Evolutionary conservation across 1,140 invertebrate species (phyloP).

Genomic region (Eurosta solidaginis): DNA sequence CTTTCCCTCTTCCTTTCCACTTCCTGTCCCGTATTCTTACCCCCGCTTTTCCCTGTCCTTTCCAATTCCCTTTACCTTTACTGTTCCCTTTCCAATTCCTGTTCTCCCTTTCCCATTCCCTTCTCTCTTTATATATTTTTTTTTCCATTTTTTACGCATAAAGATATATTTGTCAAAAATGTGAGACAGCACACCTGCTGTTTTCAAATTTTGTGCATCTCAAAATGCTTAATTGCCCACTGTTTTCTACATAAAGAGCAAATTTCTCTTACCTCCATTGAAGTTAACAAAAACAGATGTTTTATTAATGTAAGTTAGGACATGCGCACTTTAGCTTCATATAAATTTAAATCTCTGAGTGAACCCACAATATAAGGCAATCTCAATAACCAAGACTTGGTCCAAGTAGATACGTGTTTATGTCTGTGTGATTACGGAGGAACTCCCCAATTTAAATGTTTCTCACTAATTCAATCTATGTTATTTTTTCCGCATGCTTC

Average conservation of each 20-base stretch:
- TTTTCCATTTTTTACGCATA: too few relatives aligned
- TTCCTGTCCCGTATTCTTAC: too few relatives aligned
- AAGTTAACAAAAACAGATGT: not conserved
- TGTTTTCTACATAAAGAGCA: not conserved
- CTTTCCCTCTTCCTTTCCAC: too few relatives aligned
- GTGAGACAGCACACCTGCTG: too few relatives aligned
- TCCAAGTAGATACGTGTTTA: not conserved
- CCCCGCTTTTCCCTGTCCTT: too few relatives aligned
- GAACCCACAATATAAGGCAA: not conserved
- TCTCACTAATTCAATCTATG: not conserved
- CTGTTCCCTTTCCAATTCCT: too few relatives aligned
- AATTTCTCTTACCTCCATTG: not conserved
- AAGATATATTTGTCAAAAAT: too few relatives aligned
- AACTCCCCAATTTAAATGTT: conserved; percentile 17
- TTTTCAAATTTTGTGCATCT: too few relatives aligned
- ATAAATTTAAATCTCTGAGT: not conserved
- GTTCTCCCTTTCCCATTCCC: too few relatives aligned
- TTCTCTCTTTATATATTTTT: too few relatives aligned
- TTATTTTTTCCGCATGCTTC: not conserved
- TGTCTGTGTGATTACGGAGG: not conserved
- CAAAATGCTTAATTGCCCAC: too few relatives aligned
- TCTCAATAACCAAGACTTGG: not conserved
- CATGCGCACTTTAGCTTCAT: not conserved
- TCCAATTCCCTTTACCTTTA: too few relatives aligned
- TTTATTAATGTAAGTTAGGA: not conserved